These are phyloP conservation scores for Aphodius granarius DNA, from an alignment of 2,888 invertebrate species.

Conservation along the genomic window DNA sequence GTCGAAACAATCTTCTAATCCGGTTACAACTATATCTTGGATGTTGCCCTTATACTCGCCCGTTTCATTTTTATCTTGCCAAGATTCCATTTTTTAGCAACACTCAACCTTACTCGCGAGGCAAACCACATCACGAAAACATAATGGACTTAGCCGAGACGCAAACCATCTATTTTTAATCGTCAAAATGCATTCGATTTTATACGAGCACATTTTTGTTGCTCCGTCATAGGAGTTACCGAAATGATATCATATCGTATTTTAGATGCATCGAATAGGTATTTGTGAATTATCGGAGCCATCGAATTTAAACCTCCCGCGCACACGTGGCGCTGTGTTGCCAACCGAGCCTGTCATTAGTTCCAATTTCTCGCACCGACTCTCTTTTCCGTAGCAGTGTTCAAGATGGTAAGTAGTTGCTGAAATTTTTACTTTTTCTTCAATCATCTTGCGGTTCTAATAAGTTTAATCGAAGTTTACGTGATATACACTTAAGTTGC, in stretches of 20 bases:
- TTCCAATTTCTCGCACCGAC: neutral
- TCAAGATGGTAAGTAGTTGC: conserved; percentile 41
- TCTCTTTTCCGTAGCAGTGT: conserved; percentile 38
- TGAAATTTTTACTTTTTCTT: conserved; percentile 27
- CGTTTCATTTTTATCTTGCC: conserved; percentile 29
- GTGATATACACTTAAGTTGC: neutral
- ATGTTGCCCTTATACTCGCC: conserved; percentile 39
- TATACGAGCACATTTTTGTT: neutral
- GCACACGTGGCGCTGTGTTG: neutral
- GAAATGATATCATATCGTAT: neutral
- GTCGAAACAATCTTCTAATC: conserved; percentile 58
- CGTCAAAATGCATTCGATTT: neutral
- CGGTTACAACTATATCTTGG: conserved; percentile 56
- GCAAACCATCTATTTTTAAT: conserved; percentile 21
- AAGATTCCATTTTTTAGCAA: conserved; percentile 36
- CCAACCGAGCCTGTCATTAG: neutral
- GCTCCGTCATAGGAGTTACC: neutral
- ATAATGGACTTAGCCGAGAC: conserved; percentile 20
- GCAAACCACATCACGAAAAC: conserved; percentile 26
- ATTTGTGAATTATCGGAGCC: neutral
- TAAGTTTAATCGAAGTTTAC: neutral
- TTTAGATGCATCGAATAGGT: neutral
- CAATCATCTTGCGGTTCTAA: conserved; percentile 23
- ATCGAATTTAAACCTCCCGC: neutral
- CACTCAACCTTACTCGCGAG: conserved; percentile 20